Evolutionary conservation across 2,797 vertebrate genomes (phyloP).

Genomic region (Labeo calbasu): DNA sequence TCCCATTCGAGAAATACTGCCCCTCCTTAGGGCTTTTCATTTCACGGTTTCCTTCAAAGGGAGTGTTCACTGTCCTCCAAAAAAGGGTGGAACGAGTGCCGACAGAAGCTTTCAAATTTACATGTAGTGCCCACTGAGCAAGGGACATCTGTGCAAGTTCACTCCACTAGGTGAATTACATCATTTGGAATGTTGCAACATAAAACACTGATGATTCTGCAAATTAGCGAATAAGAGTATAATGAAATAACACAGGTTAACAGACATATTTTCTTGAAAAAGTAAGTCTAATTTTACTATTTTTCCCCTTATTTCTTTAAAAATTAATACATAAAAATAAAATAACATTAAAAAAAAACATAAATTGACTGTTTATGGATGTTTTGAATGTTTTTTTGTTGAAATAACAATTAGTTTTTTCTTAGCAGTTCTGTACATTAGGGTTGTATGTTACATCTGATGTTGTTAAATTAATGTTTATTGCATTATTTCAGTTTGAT

Average conservation of each 20-base stretch:
- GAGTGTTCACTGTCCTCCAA: constrained; percentile 13
- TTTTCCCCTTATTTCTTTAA: too few relatives aligned
- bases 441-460: too few relatives aligned
- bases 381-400: too few relatives aligned
- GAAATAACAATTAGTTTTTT: too few relatives aligned
- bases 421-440: too few relatives aligned
- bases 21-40: neutral
- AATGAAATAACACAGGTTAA: neutral
- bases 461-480: too few relatives aligned
- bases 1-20: neutral
- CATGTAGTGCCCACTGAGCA: neutral
- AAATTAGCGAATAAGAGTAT: neutral
- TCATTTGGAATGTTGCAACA: neutral
- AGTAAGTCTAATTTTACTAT: neutral
- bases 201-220: neutral
- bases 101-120: neutral
- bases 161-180: neutral
- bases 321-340: too few relatives aligned
- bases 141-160: neutral
- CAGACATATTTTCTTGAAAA: neutral
- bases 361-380: too few relatives aligned
- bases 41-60: constrained; percentile 43
- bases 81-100: neutral
- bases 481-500: too few relatives aligned
- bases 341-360: too few relatives aligned